Base-by-base conservation (phyloP, 30 jellyfish, hydroid and myxozoan genomes). In the Sanderia malayensis region DNA sequence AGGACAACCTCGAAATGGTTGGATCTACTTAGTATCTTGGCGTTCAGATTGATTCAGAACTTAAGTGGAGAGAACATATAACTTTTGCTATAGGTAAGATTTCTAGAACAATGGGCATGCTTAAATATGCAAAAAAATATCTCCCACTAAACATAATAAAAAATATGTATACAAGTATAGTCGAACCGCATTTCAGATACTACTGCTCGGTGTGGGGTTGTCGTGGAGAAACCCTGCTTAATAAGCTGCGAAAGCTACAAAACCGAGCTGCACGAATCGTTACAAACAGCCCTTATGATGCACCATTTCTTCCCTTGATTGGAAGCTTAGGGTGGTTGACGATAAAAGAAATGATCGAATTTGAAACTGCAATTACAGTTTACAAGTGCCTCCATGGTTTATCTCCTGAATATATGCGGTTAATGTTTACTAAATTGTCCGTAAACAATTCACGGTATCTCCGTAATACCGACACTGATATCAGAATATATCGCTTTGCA, bases 261-360 rank as follows among this genome's bases (percentile, higher is more conserved):
- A 69, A 69, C n/a, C n/a, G n/a, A n/a, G n/a, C n/a, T n/a, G n/a
- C n/a, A n/a, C n/a, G n/a, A n/a, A n/a, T n/a, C n/a, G 74, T 72
- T 72, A 72, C 74, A 17, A 72, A 72, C 73, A 53, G 84, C 84
- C 55, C 84, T 72, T 72, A 55, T 24, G 61, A 72, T 72, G 74
- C 73, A 72, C 32, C 84, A 72, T 53, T 58, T 72, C 84, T 46
- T 25, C 75, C 84, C 29, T 32, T 72, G 75, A 72, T 72, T 72
- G 31, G n/a, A n/a, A n/a, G n/a, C n/a, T n/a, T n/a, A n/a, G n/a
- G n/a, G n/a, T n/a, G n/a, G n/a, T n/a, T n/a, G 31, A 72, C 73
- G 44, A 70, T 46, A 46, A 37, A 23, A 37, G 73, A 70, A 70
- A 70, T 70, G 55, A 70, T 70, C 20, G 73, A 1, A n/a, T n/a